These are phyloP conservation scores for Oreochromis aureus DNA, from an alignment of 2,113 vertebrate species.

Conservation along the genomic window DNA sequence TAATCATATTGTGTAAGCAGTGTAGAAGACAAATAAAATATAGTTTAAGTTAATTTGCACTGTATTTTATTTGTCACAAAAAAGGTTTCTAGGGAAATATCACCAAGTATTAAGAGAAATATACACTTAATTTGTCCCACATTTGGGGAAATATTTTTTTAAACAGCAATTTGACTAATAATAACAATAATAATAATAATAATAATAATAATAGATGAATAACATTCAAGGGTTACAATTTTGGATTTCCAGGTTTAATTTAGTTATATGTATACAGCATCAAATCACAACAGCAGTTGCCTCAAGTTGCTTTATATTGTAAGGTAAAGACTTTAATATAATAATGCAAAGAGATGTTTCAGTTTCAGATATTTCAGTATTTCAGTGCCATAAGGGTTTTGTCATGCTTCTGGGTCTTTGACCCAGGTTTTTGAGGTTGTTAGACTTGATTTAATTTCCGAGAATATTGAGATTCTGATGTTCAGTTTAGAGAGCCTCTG, in stretches of 20 bases:
- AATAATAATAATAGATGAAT: neutral
- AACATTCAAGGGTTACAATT: accelerated
- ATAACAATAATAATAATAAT: neutral
- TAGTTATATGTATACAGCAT: accelerated
- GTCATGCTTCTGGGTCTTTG: neutral
- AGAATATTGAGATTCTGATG: neutral
- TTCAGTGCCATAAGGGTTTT: neutral
- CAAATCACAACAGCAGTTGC: neutral
- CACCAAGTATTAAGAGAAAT: neutral
- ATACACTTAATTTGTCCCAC: neutral
- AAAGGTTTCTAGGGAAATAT: accelerated
- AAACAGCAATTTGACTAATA: neutral
- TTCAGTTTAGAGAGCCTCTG: neutral
- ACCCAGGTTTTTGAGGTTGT: neutral
- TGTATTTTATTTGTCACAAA: neutral
- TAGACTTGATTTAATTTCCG: neutral
- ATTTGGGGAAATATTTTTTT: neutral
- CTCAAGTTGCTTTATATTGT: neutral
- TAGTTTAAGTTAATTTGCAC: accelerated
- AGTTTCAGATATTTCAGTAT: too few species aligned
- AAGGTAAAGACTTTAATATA: neutral
- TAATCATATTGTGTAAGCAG: neutral
- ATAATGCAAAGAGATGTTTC: neutral
- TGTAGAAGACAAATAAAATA: accelerated
- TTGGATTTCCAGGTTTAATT: neutral